Evolutionary conservation across 2,888 invertebrate species (phyloP).

Genomic region (Liposcelis brunnea): DNA sequence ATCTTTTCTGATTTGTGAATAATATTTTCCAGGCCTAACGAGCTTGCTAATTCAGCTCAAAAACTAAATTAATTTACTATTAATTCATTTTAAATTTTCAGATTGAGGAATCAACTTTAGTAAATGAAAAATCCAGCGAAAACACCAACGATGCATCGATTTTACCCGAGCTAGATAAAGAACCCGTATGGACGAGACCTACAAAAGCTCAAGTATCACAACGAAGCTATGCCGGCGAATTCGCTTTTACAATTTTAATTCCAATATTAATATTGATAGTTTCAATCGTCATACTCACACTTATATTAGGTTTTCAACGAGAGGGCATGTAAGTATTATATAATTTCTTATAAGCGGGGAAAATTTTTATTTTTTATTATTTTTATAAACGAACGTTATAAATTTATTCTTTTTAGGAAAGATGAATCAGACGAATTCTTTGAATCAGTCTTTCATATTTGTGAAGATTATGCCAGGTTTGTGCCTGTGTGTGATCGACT

Average conservation of each 20-base stretch:
- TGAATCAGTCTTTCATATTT: constrained; percentile 52
- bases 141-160: too few species aligned
- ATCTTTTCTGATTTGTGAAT: constrained; percentile 7
- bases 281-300: constrained; percentile 45
- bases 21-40: constrained; percentile 4
- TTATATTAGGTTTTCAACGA: constrained; percentile 57
- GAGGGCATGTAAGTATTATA: constrained; percentile 63
- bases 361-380: constrained; percentile 12
- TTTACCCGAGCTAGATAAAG: too few species aligned
- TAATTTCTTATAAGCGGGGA: too few species aligned
- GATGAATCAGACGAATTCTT: constrained; percentile 51
- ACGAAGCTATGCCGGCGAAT: constrained; percentile 49
- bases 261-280: constrained; percentile 50
- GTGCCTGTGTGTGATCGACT: constrained; percentile 15
- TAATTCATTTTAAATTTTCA: neutral
- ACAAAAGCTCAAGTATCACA: constrained; percentile 40
- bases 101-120: neutral
- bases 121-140: neutral
- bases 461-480: constrained; percentile 39
- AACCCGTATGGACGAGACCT: constrained; percentile 39
- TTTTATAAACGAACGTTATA: constrained; percentile 2
- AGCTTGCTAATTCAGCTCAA: too few species aligned
- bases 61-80: too few species aligned
- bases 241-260: constrained; percentile 49
- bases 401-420: constrained; percentile 33